phyloP scores from a whole-genome alignment of 2,113 vertebrate genomes.

The Dipodomys stephensi region DNA sequence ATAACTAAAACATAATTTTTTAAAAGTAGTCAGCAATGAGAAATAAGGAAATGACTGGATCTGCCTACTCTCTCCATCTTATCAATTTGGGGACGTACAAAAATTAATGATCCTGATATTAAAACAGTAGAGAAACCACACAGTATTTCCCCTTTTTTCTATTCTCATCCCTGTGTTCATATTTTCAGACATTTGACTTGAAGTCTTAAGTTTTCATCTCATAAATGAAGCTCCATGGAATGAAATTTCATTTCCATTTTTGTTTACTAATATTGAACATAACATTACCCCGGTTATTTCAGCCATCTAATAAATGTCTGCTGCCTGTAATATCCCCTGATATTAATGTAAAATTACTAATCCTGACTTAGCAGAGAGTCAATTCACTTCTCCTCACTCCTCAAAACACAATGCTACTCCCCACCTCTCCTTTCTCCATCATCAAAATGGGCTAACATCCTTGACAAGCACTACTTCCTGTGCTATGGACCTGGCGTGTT shows the following conservation, averaged over 20 bases:
- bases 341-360: constrained; percentile 36
- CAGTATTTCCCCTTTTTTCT: neutral
- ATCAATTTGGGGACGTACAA: neutral
- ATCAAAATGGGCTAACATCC: neutral
- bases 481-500: neutral
- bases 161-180: neutral
- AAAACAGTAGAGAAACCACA: neutral
- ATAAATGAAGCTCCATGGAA: constrained; percentile 37
- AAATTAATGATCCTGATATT: neutral
- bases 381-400: neutral
- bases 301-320: constrained; percentile 10
- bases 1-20: too few relatives aligned
- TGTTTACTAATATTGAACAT: constrained; percentile 30
- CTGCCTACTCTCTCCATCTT: neutral
- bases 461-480: neutral
- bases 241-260: constrained; percentile 28
- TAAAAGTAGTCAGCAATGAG: too few relatives aligned
- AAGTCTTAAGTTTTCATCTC: constrained; percentile 32
- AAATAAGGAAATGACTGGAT: neutral
- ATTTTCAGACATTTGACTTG: constrained; percentile 46
- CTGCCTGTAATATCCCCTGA: neutral
- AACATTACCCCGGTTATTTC: constrained; percentile 30
- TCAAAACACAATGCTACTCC: neutral
- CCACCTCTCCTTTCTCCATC: constrained; percentile 9
- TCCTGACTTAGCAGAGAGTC: neutral